Evolutionary conservation across 2,797 vertebrate species (phyloP).

Genomic region (Agapornis canus): DNA sequence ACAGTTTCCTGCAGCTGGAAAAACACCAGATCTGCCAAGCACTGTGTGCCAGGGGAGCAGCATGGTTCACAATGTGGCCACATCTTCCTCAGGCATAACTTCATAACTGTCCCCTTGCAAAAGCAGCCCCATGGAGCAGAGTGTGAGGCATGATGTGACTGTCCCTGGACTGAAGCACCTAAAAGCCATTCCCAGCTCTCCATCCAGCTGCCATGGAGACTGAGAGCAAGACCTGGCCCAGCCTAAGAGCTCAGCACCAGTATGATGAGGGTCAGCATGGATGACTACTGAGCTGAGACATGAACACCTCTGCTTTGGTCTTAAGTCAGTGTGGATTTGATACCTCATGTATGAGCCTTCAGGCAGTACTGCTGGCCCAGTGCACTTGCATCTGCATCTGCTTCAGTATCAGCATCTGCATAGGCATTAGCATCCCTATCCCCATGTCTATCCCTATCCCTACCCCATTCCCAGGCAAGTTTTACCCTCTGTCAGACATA

Average conservation of each 20-base stretch:
- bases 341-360: background rate
- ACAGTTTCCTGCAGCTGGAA: background rate
- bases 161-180: background rate
- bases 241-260: background rate
- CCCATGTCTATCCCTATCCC: background rate
- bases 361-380: background rate
- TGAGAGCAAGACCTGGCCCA: background rate
- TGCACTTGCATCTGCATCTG: background rate
- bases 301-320: background rate
- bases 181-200: background rate
- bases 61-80: accelerated
- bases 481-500: background rate
- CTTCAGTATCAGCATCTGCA: background rate
- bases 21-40: background rate
- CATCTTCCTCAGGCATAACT: background rate
- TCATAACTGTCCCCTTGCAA: background rate
- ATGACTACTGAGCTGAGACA: background rate
- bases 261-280: accelerated
- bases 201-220: background rate
- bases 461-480: background rate
- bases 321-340: background rate
- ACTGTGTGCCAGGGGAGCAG: accelerated
- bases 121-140: background rate
- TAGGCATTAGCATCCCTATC: background rate
- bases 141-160: background rate